These are phyloP conservation scores for Chionoecetes opilio DNA, from an alignment of 1,140 invertebrate genomes.

Conservation along the genomic window DNA sequence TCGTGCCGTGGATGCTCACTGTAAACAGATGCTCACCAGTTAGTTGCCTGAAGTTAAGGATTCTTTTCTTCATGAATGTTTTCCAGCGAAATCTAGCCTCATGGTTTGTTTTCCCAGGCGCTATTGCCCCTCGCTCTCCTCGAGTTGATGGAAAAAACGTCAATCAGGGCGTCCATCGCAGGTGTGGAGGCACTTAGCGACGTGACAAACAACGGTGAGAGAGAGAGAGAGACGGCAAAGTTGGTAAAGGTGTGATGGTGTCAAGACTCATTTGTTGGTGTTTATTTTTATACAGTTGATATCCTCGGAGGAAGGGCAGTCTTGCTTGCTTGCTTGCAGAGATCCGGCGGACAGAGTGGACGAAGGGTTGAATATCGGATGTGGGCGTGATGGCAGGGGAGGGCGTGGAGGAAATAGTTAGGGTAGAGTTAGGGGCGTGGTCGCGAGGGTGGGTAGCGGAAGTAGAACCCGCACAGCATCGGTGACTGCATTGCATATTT, in stretches of 20 bases:
- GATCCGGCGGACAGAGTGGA: neutral
- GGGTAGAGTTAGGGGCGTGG: neutral
- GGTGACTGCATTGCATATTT: constrained; percentile 3
- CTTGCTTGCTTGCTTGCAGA: neutral
- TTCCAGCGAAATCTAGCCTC: neutral
- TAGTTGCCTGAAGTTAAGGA: neutral
- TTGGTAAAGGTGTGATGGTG: neutral
- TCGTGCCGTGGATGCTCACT: neutral
- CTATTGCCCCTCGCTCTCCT: neutral
- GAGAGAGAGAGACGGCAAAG: constrained; percentile 37
- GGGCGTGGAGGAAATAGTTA: constrained; percentile 45
- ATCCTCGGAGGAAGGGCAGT: neutral
- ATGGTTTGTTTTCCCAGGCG: no score
- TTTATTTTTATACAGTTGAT: neutral
- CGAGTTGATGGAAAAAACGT: neutral
- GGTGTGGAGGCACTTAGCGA: neutral
- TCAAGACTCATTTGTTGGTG: neutral
- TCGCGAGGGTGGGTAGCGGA: neutral
- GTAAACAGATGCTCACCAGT: neutral
- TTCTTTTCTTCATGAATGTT: neutral
- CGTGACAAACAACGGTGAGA: constrained; percentile 42
- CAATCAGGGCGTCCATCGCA: neutral
- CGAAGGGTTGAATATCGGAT: neutral
- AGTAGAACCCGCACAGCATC: neutral
- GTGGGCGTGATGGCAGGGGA: neutral